phyloP scores from a whole-genome alignment of 1,140 invertebrate species.

The Elysia chlorotica region DNA sequence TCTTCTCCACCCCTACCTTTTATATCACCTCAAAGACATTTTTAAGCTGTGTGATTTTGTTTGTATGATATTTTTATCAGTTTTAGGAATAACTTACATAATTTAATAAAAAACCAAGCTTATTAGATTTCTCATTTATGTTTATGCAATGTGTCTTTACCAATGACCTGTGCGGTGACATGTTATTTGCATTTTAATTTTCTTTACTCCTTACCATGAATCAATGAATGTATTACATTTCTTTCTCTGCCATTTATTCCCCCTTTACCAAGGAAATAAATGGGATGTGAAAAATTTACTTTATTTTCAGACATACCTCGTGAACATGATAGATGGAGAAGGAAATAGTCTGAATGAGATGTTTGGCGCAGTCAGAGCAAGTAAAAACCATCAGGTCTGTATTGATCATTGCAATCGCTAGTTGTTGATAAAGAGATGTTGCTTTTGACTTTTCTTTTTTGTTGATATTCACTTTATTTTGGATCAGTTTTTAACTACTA shows the following conservation, averaged over 20 bases:
- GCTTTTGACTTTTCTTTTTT: neutral
- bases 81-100: no score
- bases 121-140: neutral
- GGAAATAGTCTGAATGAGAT: slow-evolving; percentile 39
- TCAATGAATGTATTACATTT: neutral
- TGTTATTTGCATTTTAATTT: neutral
- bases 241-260: slow-evolving; percentile 29
- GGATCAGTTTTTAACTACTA: neutral
- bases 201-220: neutral
- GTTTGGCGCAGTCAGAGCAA: slow-evolving; percentile 31
- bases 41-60: no score
- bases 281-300: neutral
- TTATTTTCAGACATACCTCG: slow-evolving; percentile 24
- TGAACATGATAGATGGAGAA: slow-evolving; percentile 35
- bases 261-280: slow-evolving; percentile 27
- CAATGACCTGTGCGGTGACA: no score
- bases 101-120: no score
- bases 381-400: neutral
- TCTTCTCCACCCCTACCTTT: neutral
- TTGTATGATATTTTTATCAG: no score
- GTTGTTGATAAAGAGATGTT: neutral
- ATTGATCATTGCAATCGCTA: neutral
- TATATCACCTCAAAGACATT: neutral
- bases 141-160: neutral
- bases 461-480: neutral